Evolutionary conservation across 1,140 invertebrate species (phyloP).

Genomic region (Brachionus koreanus): DNA sequence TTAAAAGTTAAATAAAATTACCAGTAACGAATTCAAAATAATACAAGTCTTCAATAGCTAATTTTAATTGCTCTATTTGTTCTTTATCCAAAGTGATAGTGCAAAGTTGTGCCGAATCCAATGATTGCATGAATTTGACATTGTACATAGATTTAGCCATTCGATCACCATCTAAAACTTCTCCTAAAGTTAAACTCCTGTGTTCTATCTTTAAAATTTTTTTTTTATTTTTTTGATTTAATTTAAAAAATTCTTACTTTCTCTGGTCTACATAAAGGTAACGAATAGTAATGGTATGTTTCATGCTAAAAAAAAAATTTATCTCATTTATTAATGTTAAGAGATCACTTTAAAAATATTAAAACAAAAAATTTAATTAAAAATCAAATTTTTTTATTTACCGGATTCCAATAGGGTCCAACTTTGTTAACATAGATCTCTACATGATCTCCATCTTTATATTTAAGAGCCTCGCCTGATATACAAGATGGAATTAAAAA

Average conservation of each 20-base stretch:
- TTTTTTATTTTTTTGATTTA: not conserved
- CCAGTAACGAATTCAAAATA: slow-evolving; percentile 64
- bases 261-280: slow-evolving; percentile 61
- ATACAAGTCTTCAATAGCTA: slow-evolving; percentile 63
- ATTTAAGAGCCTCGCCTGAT: not conserved
- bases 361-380: not conserved
- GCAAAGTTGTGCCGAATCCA: slow-evolving; percentile 58
- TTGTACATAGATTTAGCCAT: slow-evolving; percentile 62
- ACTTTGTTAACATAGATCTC: slow-evolving; percentile 63
- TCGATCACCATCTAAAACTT: slow-evolving; percentile 62
- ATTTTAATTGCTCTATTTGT: slow-evolving; percentile 57
- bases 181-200: slow-evolving; percentile 61
- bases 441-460: slow-evolving; percentile 48
- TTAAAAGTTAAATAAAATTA: slow-evolving; percentile 47
- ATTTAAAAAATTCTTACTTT: slow-evolving; percentile 54
- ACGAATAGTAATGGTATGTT: slow-evolving; percentile 63
- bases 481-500: not conserved
- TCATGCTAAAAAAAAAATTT: slow-evolving; percentile 54
- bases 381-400: not conserved
- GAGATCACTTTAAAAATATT: not conserved
- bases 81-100: slow-evolving; percentile 54
- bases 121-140: slow-evolving; percentile 56
- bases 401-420: slow-evolving; percentile 63
- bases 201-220: slow-evolving; percentile 59
- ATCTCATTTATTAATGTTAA: not conserved